A percentile compares a stretch with the other conserved stretches of the same genome.
phyloP scores from a whole-genome alignment of 2,113 vertebrate species.

The human (Homo sapiens) region GRCh38 chr2:222532501-222533000 shows the following conservation, averaged over 20 bases:
- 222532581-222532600: neutral
- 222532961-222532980: neutral
- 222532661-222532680: neutral
- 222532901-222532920: neutral
- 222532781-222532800: too few relatives aligned
- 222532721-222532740: neutral
- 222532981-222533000: neutral
- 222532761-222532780: neutral
- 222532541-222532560: neutral
- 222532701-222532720: neutral
- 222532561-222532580: neutral
- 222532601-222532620: neutral
- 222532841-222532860: neutral
- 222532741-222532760: neutral
- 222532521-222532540: neutral
- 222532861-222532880: neutral
- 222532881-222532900: too few relatives aligned
- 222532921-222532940: neutral
- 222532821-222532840: neutral
- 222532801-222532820: neutral
- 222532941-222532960: neutral
- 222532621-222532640: neutral
- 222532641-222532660: neutral
- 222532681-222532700: neutral
- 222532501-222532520: fast-evolving